A percentile compares a stretch with the other conserved stretches of the same genome.
These are phyloP conservation scores for Thalassophryne amazonica DNA, from an alignment of 2,797 vertebrate genomes.

Conservation along the genomic window DNA sequence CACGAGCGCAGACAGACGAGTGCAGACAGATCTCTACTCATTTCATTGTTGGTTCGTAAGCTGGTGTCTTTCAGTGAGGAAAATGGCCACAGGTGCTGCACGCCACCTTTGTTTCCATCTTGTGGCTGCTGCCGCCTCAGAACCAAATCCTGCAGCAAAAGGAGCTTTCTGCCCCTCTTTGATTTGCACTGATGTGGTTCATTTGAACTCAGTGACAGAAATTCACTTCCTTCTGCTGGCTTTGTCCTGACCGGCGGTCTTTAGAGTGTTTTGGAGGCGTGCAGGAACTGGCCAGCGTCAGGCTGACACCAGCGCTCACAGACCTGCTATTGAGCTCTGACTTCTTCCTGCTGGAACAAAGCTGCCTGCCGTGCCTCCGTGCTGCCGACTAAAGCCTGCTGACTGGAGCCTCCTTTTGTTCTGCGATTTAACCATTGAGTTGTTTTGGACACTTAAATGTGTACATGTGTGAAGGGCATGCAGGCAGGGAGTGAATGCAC, in stretches of 20 bases:
- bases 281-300: constrained; percentile 41
- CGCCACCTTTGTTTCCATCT: constrained; percentile 27
- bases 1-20: neutral
- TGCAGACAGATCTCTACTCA: neutral
- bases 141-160: constrained; percentile 22
- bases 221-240: constrained; percentile 6
- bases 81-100: constrained; percentile 2
- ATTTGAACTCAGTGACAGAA: constrained; percentile 8
- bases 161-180: constrained; percentile 26
- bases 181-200: constrained; percentile 26
- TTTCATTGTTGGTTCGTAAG: constrained; percentile 1
- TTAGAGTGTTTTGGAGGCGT: constrained; percentile 18
- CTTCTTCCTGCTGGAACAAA: constrained; percentile 62
- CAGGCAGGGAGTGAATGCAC: constrained; percentile 22
- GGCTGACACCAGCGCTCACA: constrained; percentile 9
- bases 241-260: constrained; percentile 4
- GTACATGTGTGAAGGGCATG: constrained; percentile 40
- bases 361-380: constrained; percentile 34
- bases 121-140: neutral
- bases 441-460: constrained; percentile 35
- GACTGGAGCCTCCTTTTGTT: constrained; percentile 66
- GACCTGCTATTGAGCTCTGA: constrained; percentile 45
- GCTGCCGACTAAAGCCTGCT: constrained; percentile 47
- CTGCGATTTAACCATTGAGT: constrained; percentile 66
- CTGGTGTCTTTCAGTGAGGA: neutral